phyloP scores from a whole-genome alignment of 1,140 invertebrate species.

The Platorchestia sp. region DNA sequence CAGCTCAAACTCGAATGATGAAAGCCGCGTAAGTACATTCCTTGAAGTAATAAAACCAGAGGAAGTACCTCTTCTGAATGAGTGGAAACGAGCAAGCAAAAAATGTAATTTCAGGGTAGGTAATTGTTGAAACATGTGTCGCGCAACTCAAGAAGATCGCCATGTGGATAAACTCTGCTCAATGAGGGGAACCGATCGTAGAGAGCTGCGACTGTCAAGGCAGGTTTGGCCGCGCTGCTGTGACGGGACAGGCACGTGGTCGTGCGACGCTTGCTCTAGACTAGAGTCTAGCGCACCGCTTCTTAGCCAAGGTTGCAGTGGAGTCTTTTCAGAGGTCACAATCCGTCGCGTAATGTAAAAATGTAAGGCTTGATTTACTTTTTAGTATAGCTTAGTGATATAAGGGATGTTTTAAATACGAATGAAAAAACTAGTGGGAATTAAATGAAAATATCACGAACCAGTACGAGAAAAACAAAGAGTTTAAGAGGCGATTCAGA shows the following conservation, averaged over 20 bases:
- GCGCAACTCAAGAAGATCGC: slow-evolving; percentile 39
- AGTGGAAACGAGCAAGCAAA: background rate
- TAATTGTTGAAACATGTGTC: slow-evolving; percentile 46
- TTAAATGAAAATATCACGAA: too few species aligned
- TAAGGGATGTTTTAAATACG: too few species aligned
- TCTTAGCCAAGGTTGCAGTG: background rate
- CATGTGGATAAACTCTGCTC: slow-evolving; percentile 51
- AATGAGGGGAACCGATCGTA: slow-evolving; percentile 37
- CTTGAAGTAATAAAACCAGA: background rate
- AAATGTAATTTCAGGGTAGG: slow-evolving; percentile 19
- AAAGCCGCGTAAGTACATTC: background rate
- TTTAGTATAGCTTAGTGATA: too few species aligned
- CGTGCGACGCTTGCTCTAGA: background rate
- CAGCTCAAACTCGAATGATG: background rate
- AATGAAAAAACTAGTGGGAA: too few species aligned
- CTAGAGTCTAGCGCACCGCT: too few species aligned
- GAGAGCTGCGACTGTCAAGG: background rate
- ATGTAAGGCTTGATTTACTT: too few species aligned
- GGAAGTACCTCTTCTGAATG: background rate
- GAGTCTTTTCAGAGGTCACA: background rate
- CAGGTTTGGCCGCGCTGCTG: background rate
- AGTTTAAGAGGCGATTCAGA: background rate
- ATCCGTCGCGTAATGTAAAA: too few species aligned
- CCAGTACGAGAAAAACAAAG: too few species aligned
- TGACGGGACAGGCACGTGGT: slow-evolving; percentile 21